Conservation (phyloP, 2,888 invertebrate species). For the Coelopa pilipes region DNA sequence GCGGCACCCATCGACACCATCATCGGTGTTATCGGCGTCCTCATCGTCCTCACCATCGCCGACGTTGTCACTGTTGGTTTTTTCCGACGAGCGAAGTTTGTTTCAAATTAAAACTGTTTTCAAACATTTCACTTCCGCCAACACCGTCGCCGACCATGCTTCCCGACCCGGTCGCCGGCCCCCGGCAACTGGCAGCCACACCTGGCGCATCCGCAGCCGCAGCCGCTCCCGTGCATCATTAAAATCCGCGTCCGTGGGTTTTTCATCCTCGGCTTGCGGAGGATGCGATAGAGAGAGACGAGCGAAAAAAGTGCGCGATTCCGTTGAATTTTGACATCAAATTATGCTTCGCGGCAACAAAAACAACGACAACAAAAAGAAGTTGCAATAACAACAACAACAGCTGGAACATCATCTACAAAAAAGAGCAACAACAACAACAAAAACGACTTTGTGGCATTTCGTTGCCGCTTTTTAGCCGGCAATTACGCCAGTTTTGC, state of each 20-base stretch:
- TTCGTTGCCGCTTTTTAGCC: conserved; percentile 23
- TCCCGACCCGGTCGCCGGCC: no score
- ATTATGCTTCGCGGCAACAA: conserved; percentile 33
- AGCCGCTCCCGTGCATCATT: not conserved
- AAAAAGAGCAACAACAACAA: conserved; percentile 5
- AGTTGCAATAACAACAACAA: no score
- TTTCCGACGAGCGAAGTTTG: no score
- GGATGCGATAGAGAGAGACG: not conserved
- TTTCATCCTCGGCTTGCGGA: not conserved
- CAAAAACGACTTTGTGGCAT: conserved; percentile 6
- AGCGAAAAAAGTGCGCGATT: conserved; percentile 29
- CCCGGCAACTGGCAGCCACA: conserved; percentile 1
- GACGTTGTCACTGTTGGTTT: no score
- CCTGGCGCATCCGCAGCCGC: not conserved
- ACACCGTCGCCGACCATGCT: no score
- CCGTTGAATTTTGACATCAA: conserved; percentile 42
- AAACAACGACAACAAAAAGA: no score
- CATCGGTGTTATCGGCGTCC: no score
- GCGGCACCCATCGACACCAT: no score
- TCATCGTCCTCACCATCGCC: no score
- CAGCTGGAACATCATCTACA: no score
- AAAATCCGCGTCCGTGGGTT: conserved; percentile 2
- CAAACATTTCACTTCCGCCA: no score
- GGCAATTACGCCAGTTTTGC: conserved; percentile 29
- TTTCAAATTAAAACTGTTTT: no score